Percentiles rank a stretch among this genome's conserved stretches.
These are phyloP conservation scores for Diarsia brunnea DNA, from an alignment of 2,888 invertebrate species.

Conservation along the genomic window DNA sequence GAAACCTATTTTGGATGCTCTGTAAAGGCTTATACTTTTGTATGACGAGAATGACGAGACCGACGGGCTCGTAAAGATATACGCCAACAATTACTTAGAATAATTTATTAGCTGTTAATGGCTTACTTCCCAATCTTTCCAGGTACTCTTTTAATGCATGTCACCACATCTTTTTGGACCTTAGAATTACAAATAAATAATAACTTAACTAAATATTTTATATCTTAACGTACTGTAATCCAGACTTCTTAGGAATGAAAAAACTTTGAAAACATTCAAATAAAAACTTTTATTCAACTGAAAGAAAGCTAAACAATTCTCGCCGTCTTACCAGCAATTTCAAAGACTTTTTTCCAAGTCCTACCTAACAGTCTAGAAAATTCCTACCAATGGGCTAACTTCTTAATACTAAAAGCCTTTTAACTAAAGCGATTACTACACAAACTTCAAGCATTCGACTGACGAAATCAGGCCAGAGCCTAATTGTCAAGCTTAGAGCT, in stretches of 20 bases:
- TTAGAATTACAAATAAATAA: not conserved
- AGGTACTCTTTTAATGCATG: not conserved
- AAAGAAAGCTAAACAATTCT: not conserved
- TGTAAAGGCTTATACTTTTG: not conserved
- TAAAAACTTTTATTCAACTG: not conserved
- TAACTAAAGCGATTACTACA: conserved; percentile 35
- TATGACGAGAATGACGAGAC: not conserved
- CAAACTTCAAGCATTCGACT: conserved; percentile 40
- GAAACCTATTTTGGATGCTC: not conserved
- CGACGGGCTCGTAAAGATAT: not conserved
- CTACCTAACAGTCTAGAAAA: not conserved
- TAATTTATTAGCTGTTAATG: not conserved
- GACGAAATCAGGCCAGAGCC: conserved; percentile 34
- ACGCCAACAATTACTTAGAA: no score
- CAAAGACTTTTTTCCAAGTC: not conserved
- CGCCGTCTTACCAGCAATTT: not conserved
- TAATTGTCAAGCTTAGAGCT: conserved; percentile 48
- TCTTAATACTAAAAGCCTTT: conserved; percentile 35
- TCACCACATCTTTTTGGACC: not conserved
- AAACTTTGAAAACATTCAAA: not conserved
- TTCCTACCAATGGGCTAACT: not conserved
- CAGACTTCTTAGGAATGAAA: not conserved
- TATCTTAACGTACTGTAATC: not conserved
- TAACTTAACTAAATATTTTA: not conserved
- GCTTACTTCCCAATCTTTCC: not conserved